Percentiles rank a stretch among this genome's conserved stretches.
Conservation (phyloP, 2,888 invertebrate species). For the Conus canariensis region DNA sequence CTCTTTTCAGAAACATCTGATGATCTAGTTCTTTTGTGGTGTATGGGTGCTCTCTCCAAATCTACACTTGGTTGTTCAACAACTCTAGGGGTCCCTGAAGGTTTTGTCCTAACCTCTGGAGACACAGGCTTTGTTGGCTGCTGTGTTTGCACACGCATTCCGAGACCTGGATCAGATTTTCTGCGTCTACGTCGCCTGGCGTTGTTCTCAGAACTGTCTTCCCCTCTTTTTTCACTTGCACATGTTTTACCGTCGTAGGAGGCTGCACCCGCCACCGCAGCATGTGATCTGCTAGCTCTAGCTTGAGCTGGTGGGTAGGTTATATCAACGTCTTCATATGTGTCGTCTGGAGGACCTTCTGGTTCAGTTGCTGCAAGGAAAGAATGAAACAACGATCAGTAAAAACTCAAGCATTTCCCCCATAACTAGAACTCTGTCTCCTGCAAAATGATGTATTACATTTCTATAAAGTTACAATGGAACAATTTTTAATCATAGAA, state of each 20-base stretch:
- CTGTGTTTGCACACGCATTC: background rate
- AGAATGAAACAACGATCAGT: background rate
- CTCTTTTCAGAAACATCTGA: slow-evolving; percentile 7
- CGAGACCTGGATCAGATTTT: background rate
- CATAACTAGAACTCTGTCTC: too few species aligned
- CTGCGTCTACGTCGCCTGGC: background rate
- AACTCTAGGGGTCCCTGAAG: background rate
- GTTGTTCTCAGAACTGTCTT: background rate
- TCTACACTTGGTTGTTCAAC: background rate
- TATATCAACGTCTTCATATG: slow-evolving; percentile 44
- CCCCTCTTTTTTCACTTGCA: background rate
- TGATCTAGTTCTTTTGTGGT: background rate
- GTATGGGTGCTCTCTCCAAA: slow-evolving; percentile 8
- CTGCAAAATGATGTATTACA: too few species aligned
- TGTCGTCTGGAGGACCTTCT: slow-evolving; percentile 30
- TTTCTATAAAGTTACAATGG: too few species aligned
- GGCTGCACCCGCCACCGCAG: background rate
- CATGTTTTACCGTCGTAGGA: background rate
- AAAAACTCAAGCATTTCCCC: too few species aligned
- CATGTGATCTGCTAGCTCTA: background rate
- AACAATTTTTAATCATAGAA: too few species aligned
- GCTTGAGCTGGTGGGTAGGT: background rate
- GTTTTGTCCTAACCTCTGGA: background rate
- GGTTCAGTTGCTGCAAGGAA: background rate
- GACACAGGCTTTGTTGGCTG: background rate